Conservation (phyloP, 2,797 vertebrate species). For the Buphagus erythrorhynchus region DNA sequence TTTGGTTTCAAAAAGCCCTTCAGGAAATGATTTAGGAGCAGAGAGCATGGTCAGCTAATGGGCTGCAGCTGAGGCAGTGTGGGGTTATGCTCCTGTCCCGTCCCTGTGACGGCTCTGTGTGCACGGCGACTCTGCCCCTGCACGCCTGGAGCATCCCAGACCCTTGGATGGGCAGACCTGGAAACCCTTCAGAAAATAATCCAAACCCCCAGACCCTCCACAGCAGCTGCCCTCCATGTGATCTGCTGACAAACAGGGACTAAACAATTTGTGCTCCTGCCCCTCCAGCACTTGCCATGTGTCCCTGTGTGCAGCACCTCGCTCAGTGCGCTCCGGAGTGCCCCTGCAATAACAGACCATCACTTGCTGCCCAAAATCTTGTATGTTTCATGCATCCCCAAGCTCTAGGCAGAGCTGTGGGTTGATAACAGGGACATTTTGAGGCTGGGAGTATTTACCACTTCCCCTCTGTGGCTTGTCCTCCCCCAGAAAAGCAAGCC, state of each 20-base stretch:
- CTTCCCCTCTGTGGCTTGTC: accelerated
- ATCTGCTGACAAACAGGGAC: not conserved
- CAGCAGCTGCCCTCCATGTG: not conserved
- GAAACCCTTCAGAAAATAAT: not conserved
- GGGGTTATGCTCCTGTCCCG: constrained; percentile 32
- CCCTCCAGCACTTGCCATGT: not conserved
- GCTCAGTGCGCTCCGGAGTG: not conserved
- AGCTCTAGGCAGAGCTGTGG: not conserved
- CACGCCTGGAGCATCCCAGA: not conserved
- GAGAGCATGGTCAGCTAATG: constrained; percentile 67
- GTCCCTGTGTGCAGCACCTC: accelerated
- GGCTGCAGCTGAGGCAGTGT: constrained; percentile 60
- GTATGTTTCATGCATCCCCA: not conserved
- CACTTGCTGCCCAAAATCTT: not conserved
- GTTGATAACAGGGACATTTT: not conserved
- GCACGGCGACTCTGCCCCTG: accelerated
- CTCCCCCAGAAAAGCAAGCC: not conserved
- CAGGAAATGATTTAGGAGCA: constrained; percentile 74
- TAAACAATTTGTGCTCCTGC: not conserved
- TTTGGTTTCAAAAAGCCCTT: constrained; percentile 50
- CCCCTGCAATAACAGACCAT: not conserved
- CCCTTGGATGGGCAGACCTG: not conserved
- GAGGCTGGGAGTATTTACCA: accelerated
- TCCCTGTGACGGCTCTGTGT: not conserved
- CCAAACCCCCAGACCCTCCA: not conserved